Evolutionary conservation across 2,888 invertebrate species (phyloP).

Genomic region (Cryptocephalus moraei): DNA sequence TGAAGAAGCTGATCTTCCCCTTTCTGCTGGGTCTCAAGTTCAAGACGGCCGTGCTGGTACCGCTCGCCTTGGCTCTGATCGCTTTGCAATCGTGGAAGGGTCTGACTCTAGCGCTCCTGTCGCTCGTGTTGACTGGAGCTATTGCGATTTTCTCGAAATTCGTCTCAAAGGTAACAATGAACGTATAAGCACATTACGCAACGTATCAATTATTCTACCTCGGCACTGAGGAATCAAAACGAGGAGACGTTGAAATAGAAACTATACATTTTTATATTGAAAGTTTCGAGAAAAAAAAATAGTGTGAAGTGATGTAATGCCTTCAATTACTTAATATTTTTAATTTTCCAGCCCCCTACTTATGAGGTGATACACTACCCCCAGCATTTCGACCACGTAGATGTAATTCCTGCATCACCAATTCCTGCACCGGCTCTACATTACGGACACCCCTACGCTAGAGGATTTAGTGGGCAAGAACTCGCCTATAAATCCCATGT

Average conservation of each 20-base stretch:
- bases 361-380: constrained; percentile 82
- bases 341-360: constrained; percentile 50
- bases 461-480: constrained; percentile 6
- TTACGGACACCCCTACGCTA: constrained; percentile 8
- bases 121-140: constrained; percentile 74
- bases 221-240: no score
- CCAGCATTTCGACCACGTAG: constrained; percentile 44
- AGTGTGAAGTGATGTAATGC: neutral
- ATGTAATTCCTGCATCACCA: constrained; percentile 4
- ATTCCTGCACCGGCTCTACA: constrained; percentile 3
- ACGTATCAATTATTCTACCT: no score
- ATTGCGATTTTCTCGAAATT: constrained; percentile 73
- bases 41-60: constrained; percentile 75
- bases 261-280: neutral
- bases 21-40: constrained; percentile 79
- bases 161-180: constrained; percentile 56
- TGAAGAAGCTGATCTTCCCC: constrained; percentile 75
- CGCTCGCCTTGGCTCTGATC: constrained; percentile 69
- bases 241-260: no score
- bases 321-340: neutral
- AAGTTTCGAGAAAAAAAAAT: neutral
- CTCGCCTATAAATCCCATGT: constrained; percentile 7
- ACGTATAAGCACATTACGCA: neutral
- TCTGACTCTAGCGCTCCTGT: constrained; percentile 71
- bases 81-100: constrained; percentile 87